These are phyloP conservation scores for Eucriotettix oculatus DNA, from an alignment of 2,888 invertebrate genomes.

Conservation along the genomic window DNA sequence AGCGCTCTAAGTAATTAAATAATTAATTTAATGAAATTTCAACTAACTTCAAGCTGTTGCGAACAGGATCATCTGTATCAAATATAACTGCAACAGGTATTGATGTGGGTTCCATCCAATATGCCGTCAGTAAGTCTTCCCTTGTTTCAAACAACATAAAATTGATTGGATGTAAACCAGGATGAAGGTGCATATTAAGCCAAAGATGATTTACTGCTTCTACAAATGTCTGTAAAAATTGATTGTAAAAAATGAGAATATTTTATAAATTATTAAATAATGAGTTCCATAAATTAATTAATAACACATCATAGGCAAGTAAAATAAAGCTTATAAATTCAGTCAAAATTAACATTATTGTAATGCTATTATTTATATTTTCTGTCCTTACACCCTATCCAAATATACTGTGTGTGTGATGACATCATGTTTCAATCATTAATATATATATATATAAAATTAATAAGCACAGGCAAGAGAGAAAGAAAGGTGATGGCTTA, in stretches of 20 bases:
- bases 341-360: no score
- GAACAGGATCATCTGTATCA: constrained; percentile 23
- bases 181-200: constrained; percentile 30
- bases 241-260: not conserved
- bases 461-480: no score
- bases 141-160: constrained; percentile 48
- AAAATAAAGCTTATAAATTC: no score
- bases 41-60: constrained; percentile 7
- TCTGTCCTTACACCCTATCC: no score
- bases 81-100: constrained; percentile 59
- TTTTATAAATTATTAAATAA: no score
- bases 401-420: no score
- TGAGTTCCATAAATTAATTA: no score
- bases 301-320: no score
- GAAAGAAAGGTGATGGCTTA: no score
- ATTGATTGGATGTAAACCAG: constrained; percentile 37
- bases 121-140: constrained; percentile 49
- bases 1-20: not conserved
- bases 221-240: constrained; percentile 36
- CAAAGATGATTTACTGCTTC: constrained; percentile 44
- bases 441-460: no score
- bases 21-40: not conserved
- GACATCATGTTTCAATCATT: no score
- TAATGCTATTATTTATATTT: no score
- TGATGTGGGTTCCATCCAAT: constrained; percentile 44